Evolutionary conservation across 2,888 invertebrate species (phyloP).

Genomic region (Drosophila peninsularis): DNA sequence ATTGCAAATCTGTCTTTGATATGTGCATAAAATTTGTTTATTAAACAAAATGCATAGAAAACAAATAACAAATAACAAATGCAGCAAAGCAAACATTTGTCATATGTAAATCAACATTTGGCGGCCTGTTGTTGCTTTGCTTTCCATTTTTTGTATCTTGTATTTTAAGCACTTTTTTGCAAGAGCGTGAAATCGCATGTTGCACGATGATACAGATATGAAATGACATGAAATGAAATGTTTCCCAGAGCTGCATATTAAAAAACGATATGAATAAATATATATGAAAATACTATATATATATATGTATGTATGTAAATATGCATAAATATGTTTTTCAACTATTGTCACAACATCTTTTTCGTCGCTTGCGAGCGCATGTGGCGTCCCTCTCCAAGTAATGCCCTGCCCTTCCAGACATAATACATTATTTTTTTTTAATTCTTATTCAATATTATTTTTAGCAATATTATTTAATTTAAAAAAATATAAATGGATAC

Average conservation of each 20-base stretch:
- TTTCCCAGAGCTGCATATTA: background rate
- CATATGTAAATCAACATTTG: slow-evolving; percentile 1
- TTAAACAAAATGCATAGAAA: slow-evolving; percentile 10
- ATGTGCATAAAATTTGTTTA: slow-evolving; percentile 10
- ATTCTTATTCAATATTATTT: no score
- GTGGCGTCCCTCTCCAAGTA: no score
- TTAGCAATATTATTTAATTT: no score
- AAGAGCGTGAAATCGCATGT: slow-evolving; percentile 1
- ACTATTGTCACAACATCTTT: background rate
- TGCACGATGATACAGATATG: background rate
- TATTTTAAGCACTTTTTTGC: background rate
- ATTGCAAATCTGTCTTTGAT: background rate
- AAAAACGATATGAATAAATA: background rate
- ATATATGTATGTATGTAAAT: background rate
- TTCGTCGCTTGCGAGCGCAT: background rate
- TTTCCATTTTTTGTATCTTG: background rate
- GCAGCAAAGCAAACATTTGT: slow-evolving; percentile 2
- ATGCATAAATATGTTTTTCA: background rate
- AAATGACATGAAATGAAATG: background rate
- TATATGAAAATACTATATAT: background rate
- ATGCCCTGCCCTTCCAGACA: no score
- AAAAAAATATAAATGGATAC: no score
- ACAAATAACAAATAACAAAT: slow-evolving; percentile 2
- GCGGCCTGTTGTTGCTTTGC: background rate
- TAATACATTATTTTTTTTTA: no score